These are phyloP conservation scores for Dasypus novemcinctus DNA, from an alignment of 2,113 vertebrate species.

Conservation along the genomic window DNA sequence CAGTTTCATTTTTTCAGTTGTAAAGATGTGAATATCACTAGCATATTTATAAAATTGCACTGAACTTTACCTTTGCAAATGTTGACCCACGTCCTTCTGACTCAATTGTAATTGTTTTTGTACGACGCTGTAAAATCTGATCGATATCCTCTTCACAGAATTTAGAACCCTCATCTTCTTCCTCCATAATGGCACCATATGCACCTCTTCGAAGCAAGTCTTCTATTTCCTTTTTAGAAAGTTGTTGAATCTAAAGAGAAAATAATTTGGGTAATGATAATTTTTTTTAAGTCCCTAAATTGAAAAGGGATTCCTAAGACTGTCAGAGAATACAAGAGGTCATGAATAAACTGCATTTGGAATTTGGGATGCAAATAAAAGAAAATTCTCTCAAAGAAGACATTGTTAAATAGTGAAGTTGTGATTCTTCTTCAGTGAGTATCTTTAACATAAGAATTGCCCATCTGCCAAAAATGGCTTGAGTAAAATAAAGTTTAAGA, in stretches of 20 bases:
- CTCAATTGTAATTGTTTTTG: conserved; percentile 98
- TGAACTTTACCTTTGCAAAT: conserved; percentile 93
- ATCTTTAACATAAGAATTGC: not conserved
- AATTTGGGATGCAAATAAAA: not conserved
- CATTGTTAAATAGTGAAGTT: not conserved
- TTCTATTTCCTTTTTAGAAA: conserved; percentile 99
- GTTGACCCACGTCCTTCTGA: conserved; percentile 98
- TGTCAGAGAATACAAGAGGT: not conserved
- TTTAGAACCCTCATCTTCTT: conserved; percentile 98
- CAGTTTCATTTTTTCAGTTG: not conserved
- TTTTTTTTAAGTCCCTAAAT: not conserved
- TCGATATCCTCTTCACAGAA: conserved; percentile 99
- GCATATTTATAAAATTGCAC: not conserved
- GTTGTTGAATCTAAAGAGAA: conserved; percentile 89
- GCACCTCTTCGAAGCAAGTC: conserved; percentile 95
- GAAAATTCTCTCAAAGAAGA: not conserved
- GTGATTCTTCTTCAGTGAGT: not conserved
- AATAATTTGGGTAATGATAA: not conserved
- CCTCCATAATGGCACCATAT: conserved; percentile 99
- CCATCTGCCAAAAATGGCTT: not conserved
- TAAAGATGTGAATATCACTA: not conserved
- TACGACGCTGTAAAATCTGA: conserved; percentile 96
- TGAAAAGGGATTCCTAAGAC: not conserved
- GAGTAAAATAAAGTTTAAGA: not conserved
- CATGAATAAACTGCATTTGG: not conserved